Evolutionary conservation across 2,888 invertebrate genomes (phyloP).

Genomic region (Apodemia hepburni): DNA sequence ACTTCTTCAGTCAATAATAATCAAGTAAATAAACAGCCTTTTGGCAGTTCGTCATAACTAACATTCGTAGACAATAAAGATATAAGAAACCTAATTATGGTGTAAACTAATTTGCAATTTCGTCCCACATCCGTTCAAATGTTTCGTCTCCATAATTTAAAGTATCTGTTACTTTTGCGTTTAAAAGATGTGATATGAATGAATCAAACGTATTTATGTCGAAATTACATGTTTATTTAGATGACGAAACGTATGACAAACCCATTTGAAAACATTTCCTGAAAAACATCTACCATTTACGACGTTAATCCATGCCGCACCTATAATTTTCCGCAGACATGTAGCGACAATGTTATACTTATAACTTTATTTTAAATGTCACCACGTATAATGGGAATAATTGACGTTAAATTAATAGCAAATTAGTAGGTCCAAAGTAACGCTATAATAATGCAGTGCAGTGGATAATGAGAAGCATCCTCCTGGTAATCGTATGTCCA

Average conservation of each 20-base stretch:
- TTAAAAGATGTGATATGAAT: slow-evolving; percentile 15
- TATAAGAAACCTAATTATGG: too few relatives aligned
- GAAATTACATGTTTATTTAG: slow-evolving; percentile 26
- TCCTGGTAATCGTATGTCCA: slow-evolving; percentile 42
- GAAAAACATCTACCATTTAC: slow-evolving; percentile 33
- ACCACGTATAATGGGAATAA: slow-evolving; percentile 75
- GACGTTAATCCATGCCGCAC: slow-evolving; percentile 42
- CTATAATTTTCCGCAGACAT: slow-evolving; percentile 68
- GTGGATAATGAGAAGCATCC: slow-evolving; percentile 52
- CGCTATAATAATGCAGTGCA: slow-evolving; percentile 59
- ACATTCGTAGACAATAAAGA: not conserved
- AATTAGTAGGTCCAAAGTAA: slow-evolving; percentile 74
- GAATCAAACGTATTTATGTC: slow-evolving; percentile 16
- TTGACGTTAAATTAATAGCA: slow-evolving; percentile 71
- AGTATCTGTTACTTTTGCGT: not conserved
- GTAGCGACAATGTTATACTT: slow-evolving; percentile 65
- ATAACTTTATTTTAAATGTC: slow-evolving; percentile 61
- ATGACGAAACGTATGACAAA: slow-evolving; percentile 28
- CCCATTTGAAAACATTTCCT: slow-evolving; percentile 35
- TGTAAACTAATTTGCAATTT: not conserved
- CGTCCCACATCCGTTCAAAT: not conserved
- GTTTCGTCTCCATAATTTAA: slow-evolving; percentile 1
- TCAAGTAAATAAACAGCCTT: too few relatives aligned
- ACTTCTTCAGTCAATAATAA: too few relatives aligned
- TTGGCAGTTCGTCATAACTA: too few relatives aligned